Evolutionary conservation across 1,140 invertebrate species (phyloP).

Genomic region (Drosophila yakuba): DNA sequence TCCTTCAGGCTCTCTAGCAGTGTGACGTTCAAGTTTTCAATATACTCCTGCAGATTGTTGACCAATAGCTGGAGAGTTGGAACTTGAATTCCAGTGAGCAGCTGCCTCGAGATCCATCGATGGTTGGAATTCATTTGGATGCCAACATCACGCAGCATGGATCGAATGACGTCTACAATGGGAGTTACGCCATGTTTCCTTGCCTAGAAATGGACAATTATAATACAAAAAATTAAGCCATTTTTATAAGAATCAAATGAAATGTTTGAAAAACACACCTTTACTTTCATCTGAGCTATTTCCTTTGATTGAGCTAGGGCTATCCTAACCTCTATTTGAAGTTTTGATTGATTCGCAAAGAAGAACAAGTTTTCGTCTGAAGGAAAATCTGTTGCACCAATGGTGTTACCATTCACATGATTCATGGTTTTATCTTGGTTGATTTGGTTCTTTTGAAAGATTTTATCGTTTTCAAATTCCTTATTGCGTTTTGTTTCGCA

Average conservation of each 20-base stretch:
- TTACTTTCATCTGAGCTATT: slow-evolving; percentile 97
- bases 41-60: slow-evolving; percentile 28
- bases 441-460: slow-evolving; percentile 28
- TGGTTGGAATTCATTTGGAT: slow-evolving; percentile 43
- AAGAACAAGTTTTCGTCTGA: slow-evolving; percentile 86
- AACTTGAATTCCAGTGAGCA: slow-evolving; percentile 42
- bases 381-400: slow-evolving; percentile 4
- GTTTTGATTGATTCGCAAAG: slow-evolving; percentile 91
- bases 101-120: slow-evolving; percentile 50
- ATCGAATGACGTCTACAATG: slow-evolving; percentile 42
- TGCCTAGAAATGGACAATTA: slow-evolving; percentile 4
- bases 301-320: slow-evolving; percentile 95
- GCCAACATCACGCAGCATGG: slow-evolving; percentile 39
- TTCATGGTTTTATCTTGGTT: slow-evolving; percentile 22
- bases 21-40: slow-evolving; percentile 27
- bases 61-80: slow-evolving; percentile 33
- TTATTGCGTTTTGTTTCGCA: slow-evolving; percentile 17
- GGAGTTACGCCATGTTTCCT: slow-evolving; percentile 30
- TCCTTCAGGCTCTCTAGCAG: slow-evolving; percentile 45
- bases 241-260: not conserved
- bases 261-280: slow-evolving; percentile 86
- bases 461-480: slow-evolving; percentile 35
- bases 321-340: slow-evolving; percentile 95
- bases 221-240: too few species aligned
- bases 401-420: slow-evolving; percentile 10